Conservation (phyloP, 2,888 invertebrate species). For the Alloplasta piceator region DNA sequence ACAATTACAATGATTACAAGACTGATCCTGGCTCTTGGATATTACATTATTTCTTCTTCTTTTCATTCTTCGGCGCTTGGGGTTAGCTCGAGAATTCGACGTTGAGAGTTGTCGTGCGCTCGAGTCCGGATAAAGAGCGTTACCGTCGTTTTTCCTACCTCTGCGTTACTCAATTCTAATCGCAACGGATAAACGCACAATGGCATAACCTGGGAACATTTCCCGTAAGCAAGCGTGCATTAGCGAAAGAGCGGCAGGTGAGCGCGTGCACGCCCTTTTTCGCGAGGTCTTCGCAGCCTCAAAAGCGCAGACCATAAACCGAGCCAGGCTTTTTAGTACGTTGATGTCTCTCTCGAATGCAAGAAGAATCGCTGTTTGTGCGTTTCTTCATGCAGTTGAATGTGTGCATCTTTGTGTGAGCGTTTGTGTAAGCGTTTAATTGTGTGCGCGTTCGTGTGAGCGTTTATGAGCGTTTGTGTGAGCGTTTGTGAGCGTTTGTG, state of each 20-base stretch:
- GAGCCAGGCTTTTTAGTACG: constrained; percentile 5
- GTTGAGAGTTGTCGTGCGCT: constrained; percentile 34
- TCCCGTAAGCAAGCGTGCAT: constrained; percentile 74
- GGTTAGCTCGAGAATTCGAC: constrained; percentile 27
- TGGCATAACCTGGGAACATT: constrained; percentile 80
- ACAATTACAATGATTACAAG: constrained; percentile 51
- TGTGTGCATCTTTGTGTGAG: too few species aligned
- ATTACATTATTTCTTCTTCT: constrained; percentile 19
- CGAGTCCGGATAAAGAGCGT: constrained; percentile 51
- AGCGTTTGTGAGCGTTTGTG: too few species aligned
- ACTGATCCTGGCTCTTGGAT: constrained; percentile 21
- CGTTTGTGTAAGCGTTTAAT: too few species aligned
- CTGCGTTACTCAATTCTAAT: constrained; percentile 75
- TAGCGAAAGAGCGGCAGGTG: constrained; percentile 56
- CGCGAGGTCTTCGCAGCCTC: constrained; percentile 41
- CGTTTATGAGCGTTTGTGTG: too few species aligned
- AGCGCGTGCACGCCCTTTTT: constrained; percentile 66
- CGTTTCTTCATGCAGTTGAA: too few species aligned
- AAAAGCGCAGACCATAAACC: too few species aligned
- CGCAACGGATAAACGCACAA: constrained; percentile 74
- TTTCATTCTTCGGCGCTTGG: too few species aligned
- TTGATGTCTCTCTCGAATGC: constrained; percentile 21
- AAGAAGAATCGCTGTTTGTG: constrained; percentile 21
- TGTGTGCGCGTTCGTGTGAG: too few species aligned
- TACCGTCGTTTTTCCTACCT: constrained; percentile 52